Conservation (phyloP, 2,888 invertebrate species). For the Lasioglossum vierecki region DNA sequence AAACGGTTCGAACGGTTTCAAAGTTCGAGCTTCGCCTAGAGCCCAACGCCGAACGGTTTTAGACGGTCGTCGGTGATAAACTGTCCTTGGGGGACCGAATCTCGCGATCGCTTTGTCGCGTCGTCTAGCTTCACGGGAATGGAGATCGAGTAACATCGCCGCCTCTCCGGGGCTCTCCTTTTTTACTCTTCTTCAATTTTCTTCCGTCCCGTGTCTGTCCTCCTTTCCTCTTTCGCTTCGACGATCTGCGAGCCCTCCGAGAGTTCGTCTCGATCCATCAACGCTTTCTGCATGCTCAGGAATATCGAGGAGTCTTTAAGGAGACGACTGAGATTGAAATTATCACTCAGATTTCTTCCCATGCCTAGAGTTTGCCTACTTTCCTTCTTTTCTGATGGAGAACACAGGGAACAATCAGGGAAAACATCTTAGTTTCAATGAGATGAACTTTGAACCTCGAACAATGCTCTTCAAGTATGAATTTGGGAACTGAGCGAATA, state of each 20-base stretch:
- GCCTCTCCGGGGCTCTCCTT: constrained; percentile 21
- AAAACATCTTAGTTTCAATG: not conserved
- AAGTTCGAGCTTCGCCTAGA: constrained; percentile 25
- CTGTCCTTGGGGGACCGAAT: constrained; percentile 44
- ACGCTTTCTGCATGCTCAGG: constrained; percentile 20
- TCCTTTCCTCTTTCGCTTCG: constrained; percentile 4
- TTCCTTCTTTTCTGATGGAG: not conserved
- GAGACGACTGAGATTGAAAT: constrained; percentile 2
- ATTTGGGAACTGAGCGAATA: not conserved
- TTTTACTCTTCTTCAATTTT: constrained; percentile 38
- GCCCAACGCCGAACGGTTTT: constrained; percentile 45
- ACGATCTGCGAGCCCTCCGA: constrained; percentile 22
- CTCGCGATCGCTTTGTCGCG: constrained; percentile 68
- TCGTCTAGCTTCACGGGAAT: constrained; percentile 69
- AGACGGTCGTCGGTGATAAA: constrained; percentile 59
- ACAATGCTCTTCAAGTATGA: not conserved
- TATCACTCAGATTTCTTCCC: not conserved
- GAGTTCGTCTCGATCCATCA: constrained; percentile 40
- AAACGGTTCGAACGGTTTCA: not conserved
- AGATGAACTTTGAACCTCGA: not conserved
- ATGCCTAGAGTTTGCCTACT: not conserved
- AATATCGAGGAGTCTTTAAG: constrained; percentile 26
- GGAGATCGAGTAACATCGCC: constrained; percentile 66
- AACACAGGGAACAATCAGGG: not conserved
- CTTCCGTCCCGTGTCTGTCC: constrained; percentile 17